These are phyloP conservation scores for Telenomus remus DNA, from an alignment of 1,140 invertebrate genomes.

Conservation along the genomic window DNA sequence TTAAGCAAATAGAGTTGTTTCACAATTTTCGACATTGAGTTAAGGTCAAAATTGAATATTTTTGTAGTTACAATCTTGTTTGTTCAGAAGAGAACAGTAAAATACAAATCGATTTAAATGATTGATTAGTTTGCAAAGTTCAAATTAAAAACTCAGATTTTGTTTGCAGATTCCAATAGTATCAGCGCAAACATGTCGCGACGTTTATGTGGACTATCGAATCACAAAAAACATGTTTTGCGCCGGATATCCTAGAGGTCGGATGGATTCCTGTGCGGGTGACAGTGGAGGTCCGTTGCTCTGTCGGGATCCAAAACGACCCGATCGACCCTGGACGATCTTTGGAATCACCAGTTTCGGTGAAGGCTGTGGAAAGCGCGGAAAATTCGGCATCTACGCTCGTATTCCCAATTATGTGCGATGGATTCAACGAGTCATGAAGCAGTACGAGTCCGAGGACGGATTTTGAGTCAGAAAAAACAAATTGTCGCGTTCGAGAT, in stretches of 20 bases:
- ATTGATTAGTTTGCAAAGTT: too few relatives aligned
- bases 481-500: conserved; percentile 18
- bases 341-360: conserved; percentile 96
- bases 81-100: too few relatives aligned
- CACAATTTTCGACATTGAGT: too few relatives aligned
- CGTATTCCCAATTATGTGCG: conserved; percentile 88
- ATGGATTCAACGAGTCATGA: conserved; percentile 87
- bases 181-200: conserved; percentile 83
- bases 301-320: conserved; percentile 77
- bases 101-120: too few relatives aligned
- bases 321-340: conserved; percentile 82
- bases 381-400: conserved; percentile 95
- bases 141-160: too few relatives aligned
- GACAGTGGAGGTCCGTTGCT: conserved; percentile 92
- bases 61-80: too few relatives aligned
- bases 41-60: too few relatives aligned
- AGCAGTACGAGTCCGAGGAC: conserved; percentile 56
- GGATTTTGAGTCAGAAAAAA: conserved; percentile 13
- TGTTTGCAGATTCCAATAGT: conserved; percentile 89
- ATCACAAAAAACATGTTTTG: conserved; percentile 94
- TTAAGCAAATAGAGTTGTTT: too few relatives aligned
- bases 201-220: conserved; percentile 85
- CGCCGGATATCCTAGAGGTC: conserved; percentile 85
- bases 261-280: conserved; percentile 89
- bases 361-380: conserved; percentile 92